Evolutionary conservation across 2,888 invertebrate genomes (phyloP).

Genomic region (Eremobia ochroleuca): DNA sequence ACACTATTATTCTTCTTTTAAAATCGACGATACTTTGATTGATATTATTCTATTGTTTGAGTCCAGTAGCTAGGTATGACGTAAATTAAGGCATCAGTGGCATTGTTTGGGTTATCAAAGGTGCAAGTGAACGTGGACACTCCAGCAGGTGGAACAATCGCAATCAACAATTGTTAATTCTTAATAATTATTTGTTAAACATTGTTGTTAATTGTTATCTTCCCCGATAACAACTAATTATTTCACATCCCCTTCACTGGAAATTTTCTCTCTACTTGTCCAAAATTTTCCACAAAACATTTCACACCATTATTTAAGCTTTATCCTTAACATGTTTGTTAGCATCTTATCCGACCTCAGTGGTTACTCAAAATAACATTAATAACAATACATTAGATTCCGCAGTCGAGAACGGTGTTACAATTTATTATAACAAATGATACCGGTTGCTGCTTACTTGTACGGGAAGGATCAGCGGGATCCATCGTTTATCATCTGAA

Average conservation of each 20-base stretch:
- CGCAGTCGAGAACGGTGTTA: conserved; percentile 67
- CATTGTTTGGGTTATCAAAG: background rate
- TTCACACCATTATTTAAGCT: conserved; percentile 1
- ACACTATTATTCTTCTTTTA: background rate
- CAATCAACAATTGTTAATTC: too few relatives aligned
- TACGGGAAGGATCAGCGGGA: conserved; percentile 74
- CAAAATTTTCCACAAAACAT: background rate
- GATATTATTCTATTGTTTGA: background rate
- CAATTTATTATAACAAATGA: conserved; percentile 84
- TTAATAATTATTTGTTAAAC: too few relatives aligned
- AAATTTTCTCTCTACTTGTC: background rate
- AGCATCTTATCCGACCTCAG: conserved; percentile 48
- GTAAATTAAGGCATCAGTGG: background rate
- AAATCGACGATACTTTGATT: background rate
- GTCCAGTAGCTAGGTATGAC: too few relatives aligned
- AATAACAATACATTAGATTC: conserved; percentile 69
- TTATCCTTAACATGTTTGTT: conserved; percentile 50
- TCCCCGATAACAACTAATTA: background rate
- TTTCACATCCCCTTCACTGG: background rate
- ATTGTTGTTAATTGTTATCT: background rate
- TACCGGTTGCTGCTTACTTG: conserved; percentile 71
- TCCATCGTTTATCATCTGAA: conserved; percentile 77
- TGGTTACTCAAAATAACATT: conserved; percentile 69
- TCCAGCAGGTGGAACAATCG: background rate
- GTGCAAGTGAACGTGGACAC: background rate